Base-by-base conservation (phyloP, 2,888 invertebrate genomes). In the Aleiodes alternator region DNA sequence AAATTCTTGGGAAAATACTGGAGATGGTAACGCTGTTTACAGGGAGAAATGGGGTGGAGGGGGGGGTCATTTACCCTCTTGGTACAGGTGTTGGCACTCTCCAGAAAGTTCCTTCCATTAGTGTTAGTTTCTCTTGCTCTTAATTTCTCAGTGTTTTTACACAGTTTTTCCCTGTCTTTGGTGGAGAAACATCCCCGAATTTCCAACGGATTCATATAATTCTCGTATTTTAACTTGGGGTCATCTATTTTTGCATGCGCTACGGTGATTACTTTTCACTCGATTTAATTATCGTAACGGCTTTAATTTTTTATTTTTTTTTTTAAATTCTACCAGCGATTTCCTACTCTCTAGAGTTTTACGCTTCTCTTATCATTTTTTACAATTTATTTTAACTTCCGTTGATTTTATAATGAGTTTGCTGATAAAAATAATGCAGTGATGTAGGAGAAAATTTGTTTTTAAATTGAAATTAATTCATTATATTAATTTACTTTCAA, bases 71-170 rank as follows among this genome's bases (percentile, higher is more conserved):
- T 79, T 75, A 51, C 72, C 66, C 66, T 23, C 23, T 69, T 59
- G 64, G 76, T 79, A 78, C 76, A 78, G 79, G 76, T 78, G 78
- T 79, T 75, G 64, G 31, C 69, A 71, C 71, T 68, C 76, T 73
- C 75, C 72, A 73, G 59, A 78, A 79, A 72, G 48, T 78, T 75
- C 69, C 74, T 50, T 66, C 70, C 38, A 69, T 66, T 66, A 48
- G 23, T 50, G 50, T 16, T 50, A 50, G 11, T 66, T 16, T 53
- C 16, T 53, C 16, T 16, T 12, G 9, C 14, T 64, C 16, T 43
- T 23, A 8, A 14, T 23, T 23, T 50, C 16, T 12, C 50, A 11
- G 7, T 50, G 31, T 51, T 68, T 68, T 51, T 50, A 9, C 29
- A 51, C n/a, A 9, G 29, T 68, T 51, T 51, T n/a, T 68, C 29